Evolutionary conservation across 2,888 invertebrate genomes (phyloP).

Genomic region (Pammene aurita): DNA sequence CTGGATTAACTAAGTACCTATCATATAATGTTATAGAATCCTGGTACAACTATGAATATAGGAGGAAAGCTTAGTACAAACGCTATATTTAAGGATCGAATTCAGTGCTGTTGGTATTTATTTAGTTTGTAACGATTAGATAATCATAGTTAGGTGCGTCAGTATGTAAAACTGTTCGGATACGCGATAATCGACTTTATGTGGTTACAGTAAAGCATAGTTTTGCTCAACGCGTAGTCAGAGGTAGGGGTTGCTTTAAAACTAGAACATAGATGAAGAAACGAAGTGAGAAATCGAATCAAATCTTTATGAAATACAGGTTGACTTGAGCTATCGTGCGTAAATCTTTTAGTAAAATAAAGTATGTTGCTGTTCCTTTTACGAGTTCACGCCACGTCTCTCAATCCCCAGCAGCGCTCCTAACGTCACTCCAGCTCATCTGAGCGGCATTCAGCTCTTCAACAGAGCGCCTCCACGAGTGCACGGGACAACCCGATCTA

Average conservation of each 20-base stretch:
- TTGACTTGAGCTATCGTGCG: too few species aligned
- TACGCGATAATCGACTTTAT: neutral
- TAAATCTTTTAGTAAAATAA: too few species aligned
- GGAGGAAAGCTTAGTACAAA: constrained; percentile 62
- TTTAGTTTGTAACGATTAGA: constrained; percentile 44
- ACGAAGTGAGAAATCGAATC: too few species aligned
- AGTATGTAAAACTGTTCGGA: constrained; percentile 18
- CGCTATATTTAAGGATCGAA: constrained; percentile 44
- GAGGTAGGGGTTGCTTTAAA: neutral
- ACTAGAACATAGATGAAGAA: neutral
- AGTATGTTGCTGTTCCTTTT: too few species aligned
- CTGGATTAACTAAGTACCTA: neutral
- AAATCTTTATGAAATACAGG: too few species aligned
- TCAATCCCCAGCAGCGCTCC: too few species aligned
- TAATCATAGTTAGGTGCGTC: constrained; percentile 45
- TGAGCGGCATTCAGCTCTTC: too few species aligned
- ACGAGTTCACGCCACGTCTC: too few species aligned
- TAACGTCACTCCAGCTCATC: too few species aligned
- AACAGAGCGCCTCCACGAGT: too few species aligned
- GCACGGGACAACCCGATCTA: too few species aligned
- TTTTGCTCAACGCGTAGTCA: constrained; percentile 37
- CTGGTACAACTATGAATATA: constrained; percentile 10
- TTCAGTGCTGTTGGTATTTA: constrained; percentile 44
- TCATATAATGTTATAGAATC: constrained; percentile 23
- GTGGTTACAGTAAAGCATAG: neutral